phyloP scores from a whole-genome alignment of 2,888 invertebrate genomes.

The Pterobdella sp. region DNA sequence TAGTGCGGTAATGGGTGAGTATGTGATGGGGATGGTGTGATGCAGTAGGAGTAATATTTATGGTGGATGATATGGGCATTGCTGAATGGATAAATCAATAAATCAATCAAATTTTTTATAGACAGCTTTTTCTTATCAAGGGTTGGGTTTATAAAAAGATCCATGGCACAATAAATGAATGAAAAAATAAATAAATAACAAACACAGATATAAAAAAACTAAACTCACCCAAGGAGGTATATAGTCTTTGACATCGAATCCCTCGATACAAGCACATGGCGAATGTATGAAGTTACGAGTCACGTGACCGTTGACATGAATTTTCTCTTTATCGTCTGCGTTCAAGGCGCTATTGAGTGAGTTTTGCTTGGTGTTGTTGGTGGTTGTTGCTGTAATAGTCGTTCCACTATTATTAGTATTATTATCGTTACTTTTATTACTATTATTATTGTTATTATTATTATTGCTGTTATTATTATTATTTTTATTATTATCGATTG shows the following conservation, averaged over 20 bases:
- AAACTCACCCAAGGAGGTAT: constrained; percentile 17
- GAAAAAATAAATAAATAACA: not conserved
- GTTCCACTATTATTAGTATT: not conserved
- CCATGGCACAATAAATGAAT: not conserved
- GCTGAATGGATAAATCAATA: no score
- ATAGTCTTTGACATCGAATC: constrained; percentile 14
- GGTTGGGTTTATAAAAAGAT: no score
- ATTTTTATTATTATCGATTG: not conserved
- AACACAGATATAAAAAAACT: no score
- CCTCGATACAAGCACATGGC: not conserved
- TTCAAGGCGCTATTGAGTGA: no score
- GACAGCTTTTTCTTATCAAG: no score
- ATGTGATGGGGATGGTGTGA: not conserved
- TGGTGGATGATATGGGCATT: no score
- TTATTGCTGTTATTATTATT: not conserved
- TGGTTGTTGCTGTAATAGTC: no score
- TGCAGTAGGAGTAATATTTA: no score
- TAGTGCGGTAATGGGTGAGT: not conserved
- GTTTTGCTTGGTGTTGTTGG: no score
- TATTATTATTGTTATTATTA: constrained; percentile 5
- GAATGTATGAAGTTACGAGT: not conserved
- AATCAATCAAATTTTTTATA: no score
- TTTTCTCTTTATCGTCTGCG: not conserved
- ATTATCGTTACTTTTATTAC: not conserved
- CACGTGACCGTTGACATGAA: not conserved